Evolutionary conservation across 2,888 invertebrate species (phyloP).

Genomic region (Leucophenga maculata): DNA sequence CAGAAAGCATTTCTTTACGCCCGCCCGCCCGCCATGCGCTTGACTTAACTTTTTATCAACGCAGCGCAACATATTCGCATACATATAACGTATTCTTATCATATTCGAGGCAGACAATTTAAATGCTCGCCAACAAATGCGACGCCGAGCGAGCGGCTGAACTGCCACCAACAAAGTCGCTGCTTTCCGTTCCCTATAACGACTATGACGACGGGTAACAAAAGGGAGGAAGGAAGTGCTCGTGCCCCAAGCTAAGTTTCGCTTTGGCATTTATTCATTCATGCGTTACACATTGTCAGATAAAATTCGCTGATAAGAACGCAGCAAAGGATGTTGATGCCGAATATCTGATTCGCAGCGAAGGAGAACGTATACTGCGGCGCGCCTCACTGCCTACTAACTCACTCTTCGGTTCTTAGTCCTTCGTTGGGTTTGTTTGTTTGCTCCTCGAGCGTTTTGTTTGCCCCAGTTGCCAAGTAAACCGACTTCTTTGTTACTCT

Average conservation of each 20-base stretch:
- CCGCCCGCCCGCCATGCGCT: constrained; percentile 28
- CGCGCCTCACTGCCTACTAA: background rate
- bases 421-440: background rate
- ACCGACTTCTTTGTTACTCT: background rate
- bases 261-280: constrained; percentile 56
- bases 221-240: background rate
- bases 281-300: constrained; percentile 58
- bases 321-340: constrained; percentile 50
- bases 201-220: constrained; percentile 10
- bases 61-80: constrained; percentile 11
- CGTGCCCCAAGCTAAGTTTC: constrained; percentile 33
- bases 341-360: constrained; percentile 49
- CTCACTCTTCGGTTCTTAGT: background rate
- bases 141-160: background rate
- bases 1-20: constrained; percentile 35
- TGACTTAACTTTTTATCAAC: constrained; percentile 39
- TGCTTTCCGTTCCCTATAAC: constrained; percentile 22
- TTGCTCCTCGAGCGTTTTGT: constrained; percentile 3
- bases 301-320: constrained; percentile 49
- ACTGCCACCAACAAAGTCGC: constrained; percentile 11
- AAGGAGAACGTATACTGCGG: constrained; percentile 3
- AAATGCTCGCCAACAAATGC: constrained; percentile 39
- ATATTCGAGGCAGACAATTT: constrained; percentile 50
- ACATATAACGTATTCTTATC: constrained; percentile 45
- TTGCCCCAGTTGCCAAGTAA: constrained; percentile 8